These are phyloP conservation scores for Syngnathoides biaculeatus DNA, from an alignment of 2,113 vertebrate genomes.

Conservation along the genomic window DNA sequence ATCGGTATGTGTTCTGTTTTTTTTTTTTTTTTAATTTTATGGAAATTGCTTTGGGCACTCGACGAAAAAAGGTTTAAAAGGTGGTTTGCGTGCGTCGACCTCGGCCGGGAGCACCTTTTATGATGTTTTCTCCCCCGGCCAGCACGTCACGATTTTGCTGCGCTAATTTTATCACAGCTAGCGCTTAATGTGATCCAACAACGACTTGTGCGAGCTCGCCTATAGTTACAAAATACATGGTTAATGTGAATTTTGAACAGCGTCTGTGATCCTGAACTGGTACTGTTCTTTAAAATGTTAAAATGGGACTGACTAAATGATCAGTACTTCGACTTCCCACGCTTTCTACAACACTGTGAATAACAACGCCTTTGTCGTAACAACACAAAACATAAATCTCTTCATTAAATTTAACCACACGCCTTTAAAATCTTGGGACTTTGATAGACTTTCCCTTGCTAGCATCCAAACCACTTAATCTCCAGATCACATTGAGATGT, in stretches of 20 bases:
- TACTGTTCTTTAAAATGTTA: conserved; percentile 20
- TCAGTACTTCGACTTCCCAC: conserved; percentile 20
- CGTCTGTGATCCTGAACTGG: neutral
- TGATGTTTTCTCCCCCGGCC: conserved; percentile 38
- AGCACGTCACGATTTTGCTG: conserved; percentile 14
- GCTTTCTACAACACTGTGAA: conserved; percentile 38
- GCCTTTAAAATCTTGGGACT: conserved; percentile 23
- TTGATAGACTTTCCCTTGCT: conserved; percentile 10
- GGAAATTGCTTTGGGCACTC: conserved; percentile 46
- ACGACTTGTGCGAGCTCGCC: neutral
- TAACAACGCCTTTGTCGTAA: conserved; percentile 45
- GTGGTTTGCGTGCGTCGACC: conserved; percentile 31
- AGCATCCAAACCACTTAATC: conserved; percentile 37
- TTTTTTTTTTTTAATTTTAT: no score
- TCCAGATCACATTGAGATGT: conserved; percentile 44
- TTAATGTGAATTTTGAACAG: neutral
- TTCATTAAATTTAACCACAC: conserved; percentile 48
- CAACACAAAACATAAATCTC: conserved; percentile 51
- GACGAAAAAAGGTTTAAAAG: conserved; percentile 37
- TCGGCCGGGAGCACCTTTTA: conserved; percentile 36
- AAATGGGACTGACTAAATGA: conserved; percentile 8
- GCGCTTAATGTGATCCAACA: neutral
- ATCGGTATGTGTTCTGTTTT: conserved; percentile 39
- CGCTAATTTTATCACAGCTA: conserved; percentile 9
- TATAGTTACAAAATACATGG: neutral